Evolutionary conservation across 2,113 vertebrate species (phyloP).

Genomic region (Fulmarus glacialis): DNA sequence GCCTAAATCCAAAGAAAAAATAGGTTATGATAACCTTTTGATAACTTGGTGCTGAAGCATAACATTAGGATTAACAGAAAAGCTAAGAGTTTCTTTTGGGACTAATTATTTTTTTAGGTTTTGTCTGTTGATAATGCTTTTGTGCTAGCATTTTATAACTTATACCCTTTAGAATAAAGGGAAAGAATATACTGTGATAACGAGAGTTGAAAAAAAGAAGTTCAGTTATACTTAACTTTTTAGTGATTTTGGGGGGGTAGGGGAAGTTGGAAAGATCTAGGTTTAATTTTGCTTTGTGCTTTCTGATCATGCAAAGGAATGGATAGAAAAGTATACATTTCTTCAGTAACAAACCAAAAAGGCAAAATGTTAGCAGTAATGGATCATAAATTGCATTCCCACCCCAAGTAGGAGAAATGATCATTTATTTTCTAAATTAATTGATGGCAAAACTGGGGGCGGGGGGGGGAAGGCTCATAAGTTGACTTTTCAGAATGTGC

Average conservation of each 20-base stretch:
- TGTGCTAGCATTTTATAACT: not conserved
- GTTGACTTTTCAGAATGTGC: not conserved
- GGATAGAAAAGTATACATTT: not conserved
- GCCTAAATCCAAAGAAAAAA: not conserved
- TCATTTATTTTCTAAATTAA: not conserved
- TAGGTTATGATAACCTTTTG: not conserved
- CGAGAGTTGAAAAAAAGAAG: fast-evolving
- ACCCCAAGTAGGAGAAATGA: not conserved
- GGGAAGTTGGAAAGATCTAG: not conserved
- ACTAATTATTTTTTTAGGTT: not conserved
- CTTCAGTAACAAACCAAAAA: not conserved
- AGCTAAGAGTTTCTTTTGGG: not conserved
- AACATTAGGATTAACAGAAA: not conserved
- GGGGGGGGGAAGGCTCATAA: fast-evolving
- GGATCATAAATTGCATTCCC: not conserved
- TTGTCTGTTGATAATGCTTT: not conserved
- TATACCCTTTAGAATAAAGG: not conserved
- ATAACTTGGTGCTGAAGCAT: not conserved
- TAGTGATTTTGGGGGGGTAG: not conserved
- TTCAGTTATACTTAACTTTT: not conserved
- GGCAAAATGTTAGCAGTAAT: not conserved
- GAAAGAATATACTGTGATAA: not conserved
- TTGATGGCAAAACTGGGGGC: not conserved
- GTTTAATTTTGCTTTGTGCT: not conserved
- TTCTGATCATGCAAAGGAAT: not conserved